These are phyloP conservation scores for Drosophila anceps DNA, from an alignment of 2,888 invertebrate species.

Conservation along the genomic window DNA sequence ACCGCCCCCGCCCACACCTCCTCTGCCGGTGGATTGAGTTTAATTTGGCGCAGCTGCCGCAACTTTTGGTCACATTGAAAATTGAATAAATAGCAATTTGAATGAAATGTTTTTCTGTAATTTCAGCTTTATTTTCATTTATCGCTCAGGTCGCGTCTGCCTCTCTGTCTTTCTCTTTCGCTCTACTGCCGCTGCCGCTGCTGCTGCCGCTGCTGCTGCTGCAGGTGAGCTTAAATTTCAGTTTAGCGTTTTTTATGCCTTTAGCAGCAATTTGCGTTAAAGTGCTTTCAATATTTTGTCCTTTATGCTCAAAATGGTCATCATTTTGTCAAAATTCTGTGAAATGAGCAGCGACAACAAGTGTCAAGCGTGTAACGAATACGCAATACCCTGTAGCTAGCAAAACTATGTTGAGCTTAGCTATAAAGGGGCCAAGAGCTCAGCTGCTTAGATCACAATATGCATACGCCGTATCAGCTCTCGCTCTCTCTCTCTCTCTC, in stretches of 20 bases:
- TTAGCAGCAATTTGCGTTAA: conserved; percentile 22
- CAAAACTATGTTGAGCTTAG: no score
- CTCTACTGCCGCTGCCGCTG: background rate
- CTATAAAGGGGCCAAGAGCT: background rate
- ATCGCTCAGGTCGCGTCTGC: conserved; percentile 21
- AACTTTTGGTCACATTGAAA: conserved; percentile 39
- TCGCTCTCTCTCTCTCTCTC: background rate
- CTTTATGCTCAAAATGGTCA: conserved; percentile 15
- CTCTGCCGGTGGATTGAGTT: conserved; percentile 1
- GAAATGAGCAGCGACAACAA: background rate
- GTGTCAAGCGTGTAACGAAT: background rate
- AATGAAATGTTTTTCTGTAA: conserved; percentile 67
- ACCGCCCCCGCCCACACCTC: background rate
- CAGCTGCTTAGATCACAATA: background rate
- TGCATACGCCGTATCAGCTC: background rate
- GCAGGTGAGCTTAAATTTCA: conserved; percentile 36
- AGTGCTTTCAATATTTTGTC: conserved; percentile 45
- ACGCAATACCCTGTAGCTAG: background rate
- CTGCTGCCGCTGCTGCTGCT: background rate
- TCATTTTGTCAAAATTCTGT: conserved; percentile 7
- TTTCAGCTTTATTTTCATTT: conserved; percentile 73
- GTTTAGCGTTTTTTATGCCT: conserved; percentile 14
- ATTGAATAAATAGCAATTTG: conserved; percentile 68
- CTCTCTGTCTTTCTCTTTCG: background rate
- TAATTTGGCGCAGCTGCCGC: conserved; percentile 65